Evolutionary conservation across 1,140 invertebrate genomes (phyloP).

Genomic region (Cydia amplana): DNA sequence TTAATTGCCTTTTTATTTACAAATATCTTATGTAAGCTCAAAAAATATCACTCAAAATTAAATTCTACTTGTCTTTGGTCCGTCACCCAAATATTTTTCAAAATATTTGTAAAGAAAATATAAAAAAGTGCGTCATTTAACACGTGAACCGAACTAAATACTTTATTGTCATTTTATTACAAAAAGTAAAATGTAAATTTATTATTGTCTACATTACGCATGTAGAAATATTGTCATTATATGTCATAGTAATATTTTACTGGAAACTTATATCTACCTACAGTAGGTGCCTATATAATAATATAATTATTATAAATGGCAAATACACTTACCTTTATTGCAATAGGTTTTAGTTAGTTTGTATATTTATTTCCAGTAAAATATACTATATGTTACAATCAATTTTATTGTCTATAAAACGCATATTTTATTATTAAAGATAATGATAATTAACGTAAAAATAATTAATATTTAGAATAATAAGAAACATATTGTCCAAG

Average conservation of each 20-base stretch:
- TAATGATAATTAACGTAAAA: slow-evolving; percentile 26
- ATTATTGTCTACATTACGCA: slow-evolving; percentile 27
- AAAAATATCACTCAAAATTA: slow-evolving; percentile 32
- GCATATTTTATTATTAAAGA: slow-evolving; percentile 35
- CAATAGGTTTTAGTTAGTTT: background rate
- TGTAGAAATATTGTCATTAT: slow-evolving; percentile 22
- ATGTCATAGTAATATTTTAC: background rate
- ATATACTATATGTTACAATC: background rate
- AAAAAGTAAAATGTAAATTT: slow-evolving; percentile 17
- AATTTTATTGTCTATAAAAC: slow-evolving; percentile 37
- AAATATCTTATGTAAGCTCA: slow-evolving; percentile 30
- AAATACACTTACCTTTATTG: background rate
- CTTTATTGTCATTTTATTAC: slow-evolving; percentile 19
- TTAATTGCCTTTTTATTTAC: slow-evolving; percentile 24
- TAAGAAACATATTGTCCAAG: slow-evolving; percentile 63
- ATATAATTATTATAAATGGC: background rate
- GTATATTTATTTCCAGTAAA: slow-evolving; percentile 1
- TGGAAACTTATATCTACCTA: background rate
- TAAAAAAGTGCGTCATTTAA: slow-evolving; percentile 25
- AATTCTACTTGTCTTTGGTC: slow-evolving; percentile 31
- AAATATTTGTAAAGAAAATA: slow-evolving; percentile 23
- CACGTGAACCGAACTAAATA: background rate
- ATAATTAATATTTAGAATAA: slow-evolving; percentile 36
- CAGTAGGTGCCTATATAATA: background rate
- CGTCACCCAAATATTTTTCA: slow-evolving; percentile 30